A percentile compares a stretch with the other conserved stretches of the same genome.
Evolutionary conservation across 1,140 invertebrate species (phyloP).

Genomic region (Dysdera silvatica): DNA sequence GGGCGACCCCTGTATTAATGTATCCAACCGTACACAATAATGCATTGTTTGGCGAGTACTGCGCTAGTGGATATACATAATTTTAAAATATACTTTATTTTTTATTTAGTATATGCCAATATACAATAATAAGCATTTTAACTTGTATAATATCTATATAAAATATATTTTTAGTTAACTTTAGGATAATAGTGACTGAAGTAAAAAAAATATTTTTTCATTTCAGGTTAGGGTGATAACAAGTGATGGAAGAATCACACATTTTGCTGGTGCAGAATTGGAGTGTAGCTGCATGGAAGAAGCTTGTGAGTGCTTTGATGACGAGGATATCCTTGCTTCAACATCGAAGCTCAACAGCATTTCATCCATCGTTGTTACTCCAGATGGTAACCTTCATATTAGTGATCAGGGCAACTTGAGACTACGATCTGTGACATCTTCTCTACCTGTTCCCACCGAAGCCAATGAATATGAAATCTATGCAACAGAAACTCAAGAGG

Average conservation of each 20-base stretch:
- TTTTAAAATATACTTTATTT: too few species aligned
- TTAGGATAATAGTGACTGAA: too few species aligned
- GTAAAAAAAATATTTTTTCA: too few species aligned
- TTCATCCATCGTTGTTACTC: slow-evolving; percentile 82
- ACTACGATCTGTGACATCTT: slow-evolving; percentile 79
- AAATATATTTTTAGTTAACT: too few species aligned
- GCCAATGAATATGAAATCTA: slow-evolving; percentile 82
- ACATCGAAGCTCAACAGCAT: slow-evolving; percentile 84
- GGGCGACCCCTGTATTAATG: too few species aligned
- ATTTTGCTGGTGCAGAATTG: slow-evolving; percentile 46
- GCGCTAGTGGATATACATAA: too few species aligned
- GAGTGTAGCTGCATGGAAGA: slow-evolving; percentile 49
- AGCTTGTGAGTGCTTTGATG: slow-evolving; percentile 67
- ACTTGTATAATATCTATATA: too few species aligned
- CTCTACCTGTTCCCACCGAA: slow-evolving; percentile 75
- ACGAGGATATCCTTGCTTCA: slow-evolving; percentile 78
- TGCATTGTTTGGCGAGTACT: too few species aligned
- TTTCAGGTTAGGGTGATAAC: slow-evolving; percentile 57
- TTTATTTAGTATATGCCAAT: too few species aligned
- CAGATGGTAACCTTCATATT: slow-evolving; percentile 85
- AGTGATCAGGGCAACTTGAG: slow-evolving; percentile 87
- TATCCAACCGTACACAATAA: too few species aligned
- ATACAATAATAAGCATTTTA: too few species aligned
- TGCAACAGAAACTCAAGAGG: slow-evolving; percentile 78
- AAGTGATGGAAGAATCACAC: slow-evolving; percentile 45